phyloP scores from a whole-genome alignment of 2,888 invertebrate genomes.

The Litoditis marina region DNA sequence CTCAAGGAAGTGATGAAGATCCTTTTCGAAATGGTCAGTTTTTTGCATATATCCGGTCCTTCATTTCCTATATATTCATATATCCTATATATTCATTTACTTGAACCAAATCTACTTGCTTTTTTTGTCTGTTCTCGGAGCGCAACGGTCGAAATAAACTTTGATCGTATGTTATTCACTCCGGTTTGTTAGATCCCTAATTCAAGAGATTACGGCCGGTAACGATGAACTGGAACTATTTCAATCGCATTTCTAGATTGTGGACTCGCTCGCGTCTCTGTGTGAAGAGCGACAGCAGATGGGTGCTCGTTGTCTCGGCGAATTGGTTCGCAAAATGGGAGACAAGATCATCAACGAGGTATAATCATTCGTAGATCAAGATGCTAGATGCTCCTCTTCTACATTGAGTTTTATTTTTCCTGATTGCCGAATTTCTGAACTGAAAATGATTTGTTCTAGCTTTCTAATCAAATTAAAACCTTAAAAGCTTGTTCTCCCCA shows the following conservation, averaged over 20 bases:
- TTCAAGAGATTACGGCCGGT: too few species aligned
- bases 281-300: slow-evolving; percentile 92
- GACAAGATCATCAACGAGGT: slow-evolving; percentile 92
- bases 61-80: neutral
- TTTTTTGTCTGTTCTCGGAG: too few species aligned
- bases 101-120: neutral
- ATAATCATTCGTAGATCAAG: neutral
- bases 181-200: too few species aligned
- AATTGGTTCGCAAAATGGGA: slow-evolving; percentile 91
- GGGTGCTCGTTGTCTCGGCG: slow-evolving; percentile 91
- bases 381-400: neutral
- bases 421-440: too few species aligned
- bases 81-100: neutral
- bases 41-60: too few species aligned
- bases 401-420: neutral
- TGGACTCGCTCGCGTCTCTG: slow-evolving; percentile 90
- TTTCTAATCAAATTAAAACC: neutral
- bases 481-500: neutral
- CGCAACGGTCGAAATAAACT: too few species aligned
- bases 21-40: slow-evolving; percentile 81
- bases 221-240: neutral
- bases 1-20: slow-evolving; percentile 91
- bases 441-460: too few species aligned
- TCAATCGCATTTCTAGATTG: too few species aligned
- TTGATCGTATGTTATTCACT: too few species aligned